These are phyloP conservation scores for Apaloderma vittatum DNA, from an alignment of 2,113 vertebrate species.

Conservation along the genomic window DNA sequence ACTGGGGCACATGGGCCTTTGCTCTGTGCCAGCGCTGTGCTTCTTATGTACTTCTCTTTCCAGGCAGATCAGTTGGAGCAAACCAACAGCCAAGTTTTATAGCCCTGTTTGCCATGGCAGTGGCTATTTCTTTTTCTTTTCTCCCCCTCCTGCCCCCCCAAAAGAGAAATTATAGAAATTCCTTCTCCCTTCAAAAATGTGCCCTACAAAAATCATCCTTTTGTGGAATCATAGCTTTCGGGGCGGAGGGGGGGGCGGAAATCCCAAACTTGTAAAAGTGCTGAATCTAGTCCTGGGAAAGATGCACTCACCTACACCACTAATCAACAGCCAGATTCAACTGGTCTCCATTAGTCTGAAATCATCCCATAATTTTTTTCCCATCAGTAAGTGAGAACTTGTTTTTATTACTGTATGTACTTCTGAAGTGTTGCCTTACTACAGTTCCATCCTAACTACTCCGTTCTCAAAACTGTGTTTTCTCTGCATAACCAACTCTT, in stretches of 20 bases:
- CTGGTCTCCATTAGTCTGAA: not conserved
- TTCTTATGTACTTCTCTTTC: not conserved
- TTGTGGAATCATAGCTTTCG: not conserved
- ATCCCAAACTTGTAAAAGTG: not conserved
- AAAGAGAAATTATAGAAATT: not conserved
- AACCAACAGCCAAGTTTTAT: not conserved
- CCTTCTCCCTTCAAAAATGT: not conserved
- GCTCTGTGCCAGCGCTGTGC: not conserved
- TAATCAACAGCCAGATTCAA: not conserved
- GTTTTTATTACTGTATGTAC: not conserved
- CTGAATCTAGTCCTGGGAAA: not conserved
- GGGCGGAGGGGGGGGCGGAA: too few relatives aligned
- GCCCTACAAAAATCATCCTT: not conserved
- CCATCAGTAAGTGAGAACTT: not conserved
- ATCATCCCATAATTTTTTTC: not conserved
- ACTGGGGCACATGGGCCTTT: not conserved
- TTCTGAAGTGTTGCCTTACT: not conserved
- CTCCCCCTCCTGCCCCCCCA: rapidly evolving
- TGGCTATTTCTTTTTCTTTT: not conserved
- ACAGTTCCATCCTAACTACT: not conserved
- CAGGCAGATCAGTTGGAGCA: not conserved
- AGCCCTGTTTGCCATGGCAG: not conserved
- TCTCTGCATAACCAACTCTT: not conserved
- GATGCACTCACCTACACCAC: not conserved
- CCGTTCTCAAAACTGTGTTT: not conserved